phyloP scores from a whole-genome alignment of 2,113 vertebrate genomes.

The Willisornis vidua region DNA sequence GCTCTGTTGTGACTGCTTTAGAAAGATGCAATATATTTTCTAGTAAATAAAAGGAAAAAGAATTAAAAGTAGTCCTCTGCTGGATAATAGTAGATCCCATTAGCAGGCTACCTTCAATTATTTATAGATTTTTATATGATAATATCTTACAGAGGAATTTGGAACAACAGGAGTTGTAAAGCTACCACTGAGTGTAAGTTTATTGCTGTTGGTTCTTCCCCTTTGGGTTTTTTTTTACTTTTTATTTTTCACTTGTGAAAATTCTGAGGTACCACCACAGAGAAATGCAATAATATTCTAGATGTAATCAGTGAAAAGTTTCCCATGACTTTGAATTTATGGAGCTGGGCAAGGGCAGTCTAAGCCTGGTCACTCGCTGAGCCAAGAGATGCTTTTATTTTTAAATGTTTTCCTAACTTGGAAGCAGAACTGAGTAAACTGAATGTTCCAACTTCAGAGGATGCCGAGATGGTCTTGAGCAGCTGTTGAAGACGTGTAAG shows the following conservation, averaged over 20 bases:
- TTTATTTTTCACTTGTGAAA: not conserved
- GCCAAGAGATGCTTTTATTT: slow-evolving; percentile 53
- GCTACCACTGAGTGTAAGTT: not conserved
- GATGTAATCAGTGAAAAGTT: not conserved
- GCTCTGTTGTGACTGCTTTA: not conserved
- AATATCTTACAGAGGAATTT: not conserved
- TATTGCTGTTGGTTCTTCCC: not conserved
- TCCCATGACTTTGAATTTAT: not conserved
- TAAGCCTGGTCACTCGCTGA: not conserved
- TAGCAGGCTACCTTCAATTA: not conserved
- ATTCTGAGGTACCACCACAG: not conserved
- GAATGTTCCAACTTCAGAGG: not conserved
- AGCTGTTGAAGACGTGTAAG: not conserved
- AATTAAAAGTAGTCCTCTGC: not conserved
- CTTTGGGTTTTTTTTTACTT: not conserved
- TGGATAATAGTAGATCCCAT: not conserved
- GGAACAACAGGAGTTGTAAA: not conserved
- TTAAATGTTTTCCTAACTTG: slow-evolving; percentile 19
- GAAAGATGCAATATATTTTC: not conserved
- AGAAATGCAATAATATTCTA: not conserved
- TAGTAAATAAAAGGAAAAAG: not conserved
- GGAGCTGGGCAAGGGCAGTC: not conserved
- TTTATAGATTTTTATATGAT: not conserved
- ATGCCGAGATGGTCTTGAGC: not conserved
- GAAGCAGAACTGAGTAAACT: slow-evolving; percentile 11